Percentiles rank a stretch among this genome's conserved stretches.
Conservation (phyloP, 2,888 invertebrate species). For the Nomada goodeniana region DNA sequence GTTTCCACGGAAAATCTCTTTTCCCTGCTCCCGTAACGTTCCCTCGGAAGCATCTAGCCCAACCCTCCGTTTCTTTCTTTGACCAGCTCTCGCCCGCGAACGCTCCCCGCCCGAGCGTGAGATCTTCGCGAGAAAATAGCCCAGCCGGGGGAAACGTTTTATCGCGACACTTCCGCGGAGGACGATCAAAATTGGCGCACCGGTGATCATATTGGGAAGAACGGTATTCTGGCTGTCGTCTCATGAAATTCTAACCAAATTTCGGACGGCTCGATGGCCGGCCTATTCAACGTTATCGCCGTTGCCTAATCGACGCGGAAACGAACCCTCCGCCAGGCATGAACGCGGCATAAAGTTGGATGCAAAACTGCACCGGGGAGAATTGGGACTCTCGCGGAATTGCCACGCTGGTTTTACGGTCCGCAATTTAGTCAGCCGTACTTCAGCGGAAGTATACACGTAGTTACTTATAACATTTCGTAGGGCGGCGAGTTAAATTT, state of each 20-base stretch:
- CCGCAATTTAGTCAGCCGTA: neutral
- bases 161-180: conserved; percentile 17
- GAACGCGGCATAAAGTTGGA: conserved; percentile 4
- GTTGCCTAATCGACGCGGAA: conserved; percentile 33
- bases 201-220: conserved; percentile 35
- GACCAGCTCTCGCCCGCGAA: conserved; percentile 11
- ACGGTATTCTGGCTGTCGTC: conserved; percentile 16
- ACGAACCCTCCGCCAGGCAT: conserved; percentile 10
- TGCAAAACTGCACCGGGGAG: neutral
- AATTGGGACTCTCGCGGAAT: neutral
- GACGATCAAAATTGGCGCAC: conserved; percentile 49
- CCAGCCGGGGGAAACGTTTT: conserved; percentile 34
- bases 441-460: too few species aligned
- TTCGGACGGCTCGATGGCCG: conserved; percentile 12
- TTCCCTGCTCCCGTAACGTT: conserved; percentile 21
- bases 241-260: conserved; percentile 53
- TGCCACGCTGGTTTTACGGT: conserved; percentile 1
- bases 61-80: conserved; percentile 17
- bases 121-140: conserved; percentile 34
- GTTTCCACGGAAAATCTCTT: conserved; percentile 65
- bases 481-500: too few species aligned
- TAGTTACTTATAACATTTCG: neutral
- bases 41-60: neutral
- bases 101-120: conserved; percentile 15
- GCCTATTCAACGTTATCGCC: conserved; percentile 13